Base-by-base conservation (phyloP, 2,888 invertebrate species). In the Drosophila atroscutellata region DNA sequence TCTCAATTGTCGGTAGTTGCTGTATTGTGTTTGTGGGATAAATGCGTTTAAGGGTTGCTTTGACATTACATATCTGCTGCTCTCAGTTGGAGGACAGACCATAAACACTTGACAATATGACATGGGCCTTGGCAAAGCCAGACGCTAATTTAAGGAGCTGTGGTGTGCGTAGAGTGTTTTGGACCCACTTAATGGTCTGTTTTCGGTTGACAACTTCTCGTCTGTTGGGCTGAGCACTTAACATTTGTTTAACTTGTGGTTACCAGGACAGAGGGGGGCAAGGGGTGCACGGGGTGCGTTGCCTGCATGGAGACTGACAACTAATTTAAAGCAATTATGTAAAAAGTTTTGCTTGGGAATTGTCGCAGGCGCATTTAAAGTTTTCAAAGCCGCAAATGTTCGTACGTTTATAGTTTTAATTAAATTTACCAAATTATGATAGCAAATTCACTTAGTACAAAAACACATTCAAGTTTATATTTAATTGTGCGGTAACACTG, bases 281-380 rank as follows among this genome's bases (percentile, higher is more conserved):
- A 56, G 42, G 36, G 42, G 49, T 1, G 56, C 30, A 50, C 26
- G 30, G 59, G 51, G 28, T 26, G 45, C 61, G 68, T 71, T 75
- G 55, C 67, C 66, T 30, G 66, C 39, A 28, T 45, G 51, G 80
- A 78, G 75, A 82, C 91, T 91, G 77, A 90, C 90, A 91, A 89
- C 90, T 91, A 90, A 91, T 90, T 90, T 91, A 83, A 85, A 81
- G 77, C 81, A 91, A 91, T 90, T 90, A 91, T 80, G 80, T 75
- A 75, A 83, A 87, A 89, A 90, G 80, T 89, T 90, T 91, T 91
- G 45, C 26, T 77, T 42, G 69, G 51, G 73, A 77, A 77, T 72
- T 77, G 65, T 62, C 61, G 54, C 58, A 47, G 64, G 63, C 61
- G 68, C 75, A 80, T 67, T 78, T 62, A 74, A 86, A 90, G 71